Evolutionary conservation across 1,140 invertebrate genomes (phyloP), one percentile per base, ranked within the genome.

Genomic region (Pemphigus obesinymphae): DNA sequence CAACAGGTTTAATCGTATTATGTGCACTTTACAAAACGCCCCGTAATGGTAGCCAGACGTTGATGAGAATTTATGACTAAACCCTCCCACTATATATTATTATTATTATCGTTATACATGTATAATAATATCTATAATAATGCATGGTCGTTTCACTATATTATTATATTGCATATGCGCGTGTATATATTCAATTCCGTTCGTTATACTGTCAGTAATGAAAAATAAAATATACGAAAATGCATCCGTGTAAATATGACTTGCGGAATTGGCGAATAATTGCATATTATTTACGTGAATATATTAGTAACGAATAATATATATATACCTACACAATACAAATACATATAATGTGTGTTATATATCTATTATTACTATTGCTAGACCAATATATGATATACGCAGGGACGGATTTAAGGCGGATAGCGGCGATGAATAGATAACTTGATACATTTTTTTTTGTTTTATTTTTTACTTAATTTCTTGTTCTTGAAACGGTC

Each of bases 1-100:
- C 76, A 80, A 80, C 76, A 80, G 76, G 76, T 80, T 61, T 80
- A 63, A 80, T 80, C 76, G 76, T 80, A 63, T 80, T 80, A 80
- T 61, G 55, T 45, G 76, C 76, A 63, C 55, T 80, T 80, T 80
- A 61, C 76, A 80, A 80, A 80, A 80, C 76, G 76, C 76, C 76
- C 76, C 55, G 76, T 63, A 80, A 80, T 80, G 75, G 53, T 80
- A 80, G 55, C 53, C 53, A 58, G 76, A 80, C 76, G 37, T 63
- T 80, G 76, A 80, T 80, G 76, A 80, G 53, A 80, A 80, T 80
- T 80, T 80, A 80, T 80, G 31, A 63, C 76, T 61, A n/a, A 43
- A 61, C 76, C 76, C 55, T 63, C 76, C 76, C 55, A 80, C 76
- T 63, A n/a, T n/a, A n/a, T n/a, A n/a, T n/a, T n/a, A n/a, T n/a